Percentiles rank a stretch among this genome's conserved stretches.
Conservation (phyloP, 2,888 invertebrate species). For the Chydorus sphaericus region DNA sequence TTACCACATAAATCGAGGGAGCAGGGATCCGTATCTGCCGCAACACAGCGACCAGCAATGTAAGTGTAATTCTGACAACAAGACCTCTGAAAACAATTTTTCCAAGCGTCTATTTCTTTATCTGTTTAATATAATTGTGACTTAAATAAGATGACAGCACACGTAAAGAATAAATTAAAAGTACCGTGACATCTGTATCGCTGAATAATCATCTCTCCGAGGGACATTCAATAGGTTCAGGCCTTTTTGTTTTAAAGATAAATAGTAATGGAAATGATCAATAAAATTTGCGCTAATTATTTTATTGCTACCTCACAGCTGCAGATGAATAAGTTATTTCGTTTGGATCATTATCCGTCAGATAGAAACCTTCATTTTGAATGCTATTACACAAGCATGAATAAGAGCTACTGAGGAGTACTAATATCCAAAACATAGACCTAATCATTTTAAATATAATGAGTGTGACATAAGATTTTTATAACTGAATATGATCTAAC, state of each 20-base stretch:
- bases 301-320: background rate
- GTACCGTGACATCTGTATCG: slow-evolving; percentile 39
- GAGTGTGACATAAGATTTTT: no score
- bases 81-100: slow-evolving; percentile 44
- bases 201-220: slow-evolving; percentile 42
- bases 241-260: slow-evolving; percentile 16
- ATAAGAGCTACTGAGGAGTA: no score
- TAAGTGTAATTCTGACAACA: slow-evolving; percentile 47
- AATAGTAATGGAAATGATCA: background rate
- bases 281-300: background rate
- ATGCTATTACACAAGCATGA: no score
- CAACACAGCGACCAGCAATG: slow-evolving; percentile 45
- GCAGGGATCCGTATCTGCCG: slow-evolving; percentile 45
- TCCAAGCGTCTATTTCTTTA: slow-evolving; percentile 37
- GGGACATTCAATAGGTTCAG: slow-evolving; percentile 38
- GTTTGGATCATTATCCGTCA: background rate
- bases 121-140: background rate
- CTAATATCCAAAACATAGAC: no score
- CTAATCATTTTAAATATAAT: no score
- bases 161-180: background rate
- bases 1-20: slow-evolving; percentile 39
- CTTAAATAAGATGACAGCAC: background rate
- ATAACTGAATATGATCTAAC: no score
- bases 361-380: background rate
- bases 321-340: background rate